Evolutionary conservation across 2,888 invertebrate species (phyloP).

Genomic region (Idaea dimidiata): DNA sequence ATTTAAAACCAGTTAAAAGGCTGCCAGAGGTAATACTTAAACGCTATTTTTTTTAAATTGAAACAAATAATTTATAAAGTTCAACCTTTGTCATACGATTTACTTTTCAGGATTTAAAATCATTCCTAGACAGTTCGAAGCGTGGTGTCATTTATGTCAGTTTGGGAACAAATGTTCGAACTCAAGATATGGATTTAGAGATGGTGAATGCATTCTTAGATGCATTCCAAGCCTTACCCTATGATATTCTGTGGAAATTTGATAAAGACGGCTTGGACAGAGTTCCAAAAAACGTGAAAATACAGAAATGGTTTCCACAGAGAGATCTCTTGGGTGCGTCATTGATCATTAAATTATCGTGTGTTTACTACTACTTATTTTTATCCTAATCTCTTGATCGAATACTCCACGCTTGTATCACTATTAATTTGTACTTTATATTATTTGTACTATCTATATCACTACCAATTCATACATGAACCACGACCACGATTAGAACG

Average conservation of each 20-base stretch:
- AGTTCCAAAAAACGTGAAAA: conserved; percentile 42
- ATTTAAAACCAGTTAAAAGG: conserved; percentile 47
- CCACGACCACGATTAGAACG: not conserved
- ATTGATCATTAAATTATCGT: not conserved
- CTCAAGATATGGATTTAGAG: conserved; percentile 41
- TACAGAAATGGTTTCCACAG: conserved; percentile 59
- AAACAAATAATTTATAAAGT: too few species aligned
- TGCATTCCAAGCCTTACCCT: conserved; percentile 53
- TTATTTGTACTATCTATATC: not conserved
- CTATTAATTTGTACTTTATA: not conserved
- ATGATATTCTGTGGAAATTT: conserved; percentile 64
- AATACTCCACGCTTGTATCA: not conserved
- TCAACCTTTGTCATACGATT: not conserved
- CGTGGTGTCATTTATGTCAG: conserved; percentile 41
- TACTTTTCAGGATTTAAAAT: conserved; percentile 47
- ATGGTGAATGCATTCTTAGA: conserved; percentile 40
- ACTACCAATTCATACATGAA: not conserved
- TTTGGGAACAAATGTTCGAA: conserved; percentile 40
- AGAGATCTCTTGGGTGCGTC: conserved; percentile 58
- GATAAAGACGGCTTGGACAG: conserved; percentile 39
- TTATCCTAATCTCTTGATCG: not conserved
- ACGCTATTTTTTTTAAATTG: not conserved
- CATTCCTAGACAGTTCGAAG: conserved; percentile 34
- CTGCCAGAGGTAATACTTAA: conserved; percentile 50
- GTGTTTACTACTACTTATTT: not conserved